Percentiles rank a stretch among this genome's conserved stretches.
Evolutionary conservation across 2,113 vertebrate genomes (phyloP).

Genomic region (Chloebia gouldiae): DNA sequence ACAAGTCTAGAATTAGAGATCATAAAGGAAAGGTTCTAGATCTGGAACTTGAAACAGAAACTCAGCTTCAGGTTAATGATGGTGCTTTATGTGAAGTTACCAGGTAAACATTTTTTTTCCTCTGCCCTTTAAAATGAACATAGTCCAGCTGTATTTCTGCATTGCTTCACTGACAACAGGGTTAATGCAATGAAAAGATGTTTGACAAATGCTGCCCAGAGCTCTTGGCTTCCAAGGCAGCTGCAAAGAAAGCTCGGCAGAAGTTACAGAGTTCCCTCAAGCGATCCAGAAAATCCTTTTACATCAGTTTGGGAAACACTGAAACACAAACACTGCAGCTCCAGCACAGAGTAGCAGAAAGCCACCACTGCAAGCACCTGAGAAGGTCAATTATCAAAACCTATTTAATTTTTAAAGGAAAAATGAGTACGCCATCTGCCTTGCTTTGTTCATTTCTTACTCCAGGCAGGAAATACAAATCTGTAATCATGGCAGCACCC

Average conservation of each 20-base stretch:
- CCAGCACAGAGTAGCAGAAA: background rate
- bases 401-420: background rate
- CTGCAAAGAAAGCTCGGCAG: background rate
- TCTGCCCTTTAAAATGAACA: background rate
- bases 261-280: background rate
- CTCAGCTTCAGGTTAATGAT: background rate
- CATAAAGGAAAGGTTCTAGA: background rate
- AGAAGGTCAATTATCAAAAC: background rate
- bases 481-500: background rate
- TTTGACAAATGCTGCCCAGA: background rate
- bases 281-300: background rate
- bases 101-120: accelerated
- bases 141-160: background rate
- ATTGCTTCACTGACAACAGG: background rate
- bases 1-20: background rate
- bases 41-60: background rate
- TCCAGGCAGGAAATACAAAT: background rate
- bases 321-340: background rate
- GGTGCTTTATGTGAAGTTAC: background rate
- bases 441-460: background rate
- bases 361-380: background rate
- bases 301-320: background rate
- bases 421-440: background rate
- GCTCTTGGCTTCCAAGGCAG: background rate
- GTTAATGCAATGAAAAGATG: background rate